Evolutionary conservation across 2,888 invertebrate species (phyloP).

Genomic region (Tromatobia lineatoria): DNA sequence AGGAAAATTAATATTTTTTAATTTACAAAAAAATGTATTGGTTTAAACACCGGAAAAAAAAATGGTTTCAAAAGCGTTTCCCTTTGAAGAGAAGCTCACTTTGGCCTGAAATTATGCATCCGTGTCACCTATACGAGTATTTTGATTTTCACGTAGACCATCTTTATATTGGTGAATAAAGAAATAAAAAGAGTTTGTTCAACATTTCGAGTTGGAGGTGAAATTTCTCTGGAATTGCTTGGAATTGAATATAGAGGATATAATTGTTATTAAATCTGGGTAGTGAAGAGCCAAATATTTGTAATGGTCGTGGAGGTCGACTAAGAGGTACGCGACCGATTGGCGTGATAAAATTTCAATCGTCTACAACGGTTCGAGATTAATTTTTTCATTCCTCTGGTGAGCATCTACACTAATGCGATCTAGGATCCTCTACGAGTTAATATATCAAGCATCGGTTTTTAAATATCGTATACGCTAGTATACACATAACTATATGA

Average conservation of each 20-base stretch:
- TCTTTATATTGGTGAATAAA: too few relatives aligned
- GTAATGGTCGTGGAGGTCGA: constrained; percentile 39
- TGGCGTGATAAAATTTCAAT: constrained; percentile 70
- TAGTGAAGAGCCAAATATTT: not conserved
- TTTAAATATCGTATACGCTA: constrained; percentile 37
- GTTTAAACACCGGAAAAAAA: too few relatives aligned
- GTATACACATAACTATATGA: constrained; percentile 40
- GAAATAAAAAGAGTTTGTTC: not conserved
- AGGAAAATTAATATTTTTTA: too few relatives aligned
- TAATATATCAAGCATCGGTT: constrained; percentile 64
- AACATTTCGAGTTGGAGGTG: not conserved
- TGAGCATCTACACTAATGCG: constrained; percentile 68
- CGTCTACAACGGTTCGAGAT: constrained; percentile 70
- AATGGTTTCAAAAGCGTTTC: too few relatives aligned
- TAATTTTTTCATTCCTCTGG: constrained; percentile 62
- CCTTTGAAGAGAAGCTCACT: too few relatives aligned
- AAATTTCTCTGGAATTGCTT: not conserved
- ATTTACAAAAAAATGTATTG: too few relatives aligned
- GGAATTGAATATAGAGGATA: not conserved
- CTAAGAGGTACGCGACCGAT: constrained; percentile 66
- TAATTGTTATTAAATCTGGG: not conserved
- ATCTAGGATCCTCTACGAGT: constrained; percentile 68
- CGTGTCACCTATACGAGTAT: not conserved
- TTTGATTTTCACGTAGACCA: too few relatives aligned
- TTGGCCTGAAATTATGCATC: not conserved